Conservation (phyloP, 2,113 vertebrate species). For the Varanus komodoensis region DNA sequence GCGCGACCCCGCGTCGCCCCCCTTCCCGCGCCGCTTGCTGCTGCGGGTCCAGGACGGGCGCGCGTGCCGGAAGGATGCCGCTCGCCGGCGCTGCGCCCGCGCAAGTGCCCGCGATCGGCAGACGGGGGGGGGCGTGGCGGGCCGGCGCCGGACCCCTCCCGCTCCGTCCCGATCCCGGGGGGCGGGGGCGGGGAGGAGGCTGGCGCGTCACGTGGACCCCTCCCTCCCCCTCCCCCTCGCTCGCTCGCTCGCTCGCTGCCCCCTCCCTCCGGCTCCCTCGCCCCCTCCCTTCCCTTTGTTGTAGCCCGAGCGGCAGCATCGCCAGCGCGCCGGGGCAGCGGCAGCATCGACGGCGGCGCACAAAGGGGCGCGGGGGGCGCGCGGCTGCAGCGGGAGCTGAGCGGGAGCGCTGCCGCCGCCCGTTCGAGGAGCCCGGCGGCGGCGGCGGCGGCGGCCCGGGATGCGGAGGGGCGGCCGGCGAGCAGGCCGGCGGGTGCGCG, state of each 20-base stretch:
- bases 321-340: background rate
- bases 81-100: background rate
- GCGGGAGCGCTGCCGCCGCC: background rate
- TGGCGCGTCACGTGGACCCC: constrained; percentile 68
- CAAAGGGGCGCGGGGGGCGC: constrained; percentile 8
- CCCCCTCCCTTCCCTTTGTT: constrained; percentile 63
- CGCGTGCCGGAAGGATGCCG: background rate
- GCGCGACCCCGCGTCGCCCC: background rate
- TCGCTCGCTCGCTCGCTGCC: too few species aligned
- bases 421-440: background rate
- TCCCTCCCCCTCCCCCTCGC: background rate
- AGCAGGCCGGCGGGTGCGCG: constrained; percentile 46
- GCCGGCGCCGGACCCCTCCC: constrained; percentile 12
- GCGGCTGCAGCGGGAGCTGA: background rate
- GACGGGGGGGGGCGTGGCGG: constrained; percentile 10
- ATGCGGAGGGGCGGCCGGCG: constrained; percentile 13
- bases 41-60: background rate
- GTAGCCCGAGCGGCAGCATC: constrained; percentile 58
- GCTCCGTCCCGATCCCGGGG: constrained; percentile 2
- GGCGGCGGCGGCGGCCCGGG: background rate
- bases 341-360: background rate
- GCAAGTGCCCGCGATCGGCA: too few species aligned
- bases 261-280: constrained; percentile 20
- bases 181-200: constrained; percentile 24
- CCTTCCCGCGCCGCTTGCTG: too few species aligned